Percentiles rank a stretch among this genome's conserved stretches.
Evolutionary conservation across 2,888 invertebrate species (phyloP).

Genomic region (Arge pagana): DNA sequence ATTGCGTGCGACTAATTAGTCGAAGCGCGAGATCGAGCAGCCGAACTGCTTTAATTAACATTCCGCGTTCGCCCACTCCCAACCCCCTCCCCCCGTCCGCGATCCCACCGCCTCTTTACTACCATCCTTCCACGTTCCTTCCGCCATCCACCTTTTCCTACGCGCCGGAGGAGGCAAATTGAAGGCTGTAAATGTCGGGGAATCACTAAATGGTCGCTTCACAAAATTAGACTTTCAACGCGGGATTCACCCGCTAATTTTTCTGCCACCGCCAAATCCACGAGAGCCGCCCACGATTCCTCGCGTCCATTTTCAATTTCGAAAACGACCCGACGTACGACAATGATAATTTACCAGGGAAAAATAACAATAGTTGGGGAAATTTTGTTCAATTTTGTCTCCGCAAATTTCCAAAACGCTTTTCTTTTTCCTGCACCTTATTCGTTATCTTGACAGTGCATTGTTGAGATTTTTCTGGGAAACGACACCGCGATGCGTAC

Average conservation of each 20-base stretch:
- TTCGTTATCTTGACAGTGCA: too few species aligned
- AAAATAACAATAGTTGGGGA: too few species aligned
- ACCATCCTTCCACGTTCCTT: conserved; percentile 6
- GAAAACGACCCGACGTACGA: too few species aligned
- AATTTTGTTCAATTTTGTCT: too few species aligned
- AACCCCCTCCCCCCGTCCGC: conserved; percentile 14
- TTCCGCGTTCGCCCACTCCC: conserved; percentile 50
- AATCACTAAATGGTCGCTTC: conserved; percentile 35
- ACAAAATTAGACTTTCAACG: conserved; percentile 42
- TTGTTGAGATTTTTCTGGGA: too few species aligned
- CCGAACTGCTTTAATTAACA: conserved; percentile 58
- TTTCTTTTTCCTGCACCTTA: too few species aligned
- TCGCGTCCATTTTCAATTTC: too few species aligned
- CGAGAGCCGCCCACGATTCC: neutral
- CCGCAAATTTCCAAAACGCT: too few species aligned
- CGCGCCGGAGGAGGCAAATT: conserved; percentile 50
- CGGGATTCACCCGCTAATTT: conserved; percentile 30
- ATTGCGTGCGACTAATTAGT: conserved; percentile 57
- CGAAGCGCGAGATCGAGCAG: conserved; percentile 43
- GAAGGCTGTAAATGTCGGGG: conserved; percentile 54
- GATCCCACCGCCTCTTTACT: conserved; percentile 35
- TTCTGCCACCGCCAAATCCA: conserved; percentile 22
- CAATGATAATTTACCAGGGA: too few species aligned
- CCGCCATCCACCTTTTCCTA: conserved; percentile 22
- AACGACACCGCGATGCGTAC: too few species aligned